A percentile compares a stretch with the other conserved stretches of the same genome.
These are phyloP conservation scores for Caradrina kadenii DNA, from an alignment of 2,888 invertebrate genomes.

Conservation along the genomic window DNA sequence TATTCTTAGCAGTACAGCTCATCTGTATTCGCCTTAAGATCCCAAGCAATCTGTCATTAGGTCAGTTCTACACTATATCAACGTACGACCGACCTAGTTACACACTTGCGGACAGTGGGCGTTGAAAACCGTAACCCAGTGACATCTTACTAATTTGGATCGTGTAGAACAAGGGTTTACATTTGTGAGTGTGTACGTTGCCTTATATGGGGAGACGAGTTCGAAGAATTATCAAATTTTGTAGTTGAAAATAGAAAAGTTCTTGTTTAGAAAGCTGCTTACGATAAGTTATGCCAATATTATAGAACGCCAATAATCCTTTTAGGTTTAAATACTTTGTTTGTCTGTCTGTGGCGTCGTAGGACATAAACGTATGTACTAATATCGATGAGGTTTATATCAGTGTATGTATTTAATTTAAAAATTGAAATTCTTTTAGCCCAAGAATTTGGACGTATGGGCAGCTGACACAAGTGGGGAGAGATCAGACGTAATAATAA, in stretches of 20 bases:
- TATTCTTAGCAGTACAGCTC: background rate
- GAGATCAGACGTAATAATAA: too few relatives aligned
- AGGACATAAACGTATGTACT: background rate
- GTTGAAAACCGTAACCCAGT: conserved; percentile 57
- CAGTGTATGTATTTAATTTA: background rate
- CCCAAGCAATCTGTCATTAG: conserved; percentile 16
- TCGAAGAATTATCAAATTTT: conserved; percentile 8
- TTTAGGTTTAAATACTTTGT: conserved; percentile 4
- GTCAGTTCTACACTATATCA: conserved; percentile 35
- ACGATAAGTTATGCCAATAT: conserved; percentile 12
- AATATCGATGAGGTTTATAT: background rate
- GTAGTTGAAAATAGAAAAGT: background rate
- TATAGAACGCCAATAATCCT: background rate
- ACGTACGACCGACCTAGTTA: conserved; percentile 40
- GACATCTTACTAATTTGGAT: conserved; percentile 50
- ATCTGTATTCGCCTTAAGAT: conserved; percentile 20
- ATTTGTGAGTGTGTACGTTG: conserved; percentile 10
- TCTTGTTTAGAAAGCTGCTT: conserved; percentile 11
- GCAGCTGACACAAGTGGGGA: too few relatives aligned
- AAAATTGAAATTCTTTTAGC: too few relatives aligned
- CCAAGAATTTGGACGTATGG: too few relatives aligned
- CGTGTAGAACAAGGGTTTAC: conserved; percentile 13
- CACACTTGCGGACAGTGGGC: conserved; percentile 54
- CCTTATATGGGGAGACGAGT: conserved; percentile 24
- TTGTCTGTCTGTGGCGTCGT: background rate